phyloP scores from a whole-genome alignment of 37 sponge, comb jelly and placozoan genomes.

The Agelas oroides region DNA sequence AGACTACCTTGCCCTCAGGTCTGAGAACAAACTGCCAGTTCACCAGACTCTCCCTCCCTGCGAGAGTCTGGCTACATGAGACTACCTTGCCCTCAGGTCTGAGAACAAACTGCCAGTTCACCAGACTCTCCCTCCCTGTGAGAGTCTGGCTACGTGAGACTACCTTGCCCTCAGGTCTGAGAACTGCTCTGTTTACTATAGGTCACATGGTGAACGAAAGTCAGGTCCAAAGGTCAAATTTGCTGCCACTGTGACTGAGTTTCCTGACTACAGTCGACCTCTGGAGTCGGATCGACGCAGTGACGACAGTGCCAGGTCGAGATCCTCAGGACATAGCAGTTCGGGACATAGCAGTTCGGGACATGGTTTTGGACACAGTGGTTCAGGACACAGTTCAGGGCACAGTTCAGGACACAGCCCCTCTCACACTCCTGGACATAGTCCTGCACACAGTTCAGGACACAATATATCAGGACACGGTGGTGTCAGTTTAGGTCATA shows the following conservation, averaged over 20 bases:
- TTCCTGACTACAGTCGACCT: conserved; percentile 13
- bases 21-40: too few relatives aligned
- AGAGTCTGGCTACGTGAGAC: too few relatives aligned
- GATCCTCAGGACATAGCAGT: background rate
- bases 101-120: too few relatives aligned
- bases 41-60: too few relatives aligned
- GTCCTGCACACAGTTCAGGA: background rate
- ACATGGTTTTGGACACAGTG: background rate
- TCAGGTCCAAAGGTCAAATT: conserved; percentile 38
- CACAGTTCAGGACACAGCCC: background rate
- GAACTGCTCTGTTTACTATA: background rate
- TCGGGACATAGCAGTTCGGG: conserved; percentile 19
- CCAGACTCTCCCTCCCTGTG: too few relatives aligned
- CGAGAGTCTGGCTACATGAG: too few relatives aligned
- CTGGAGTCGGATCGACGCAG: background rate
- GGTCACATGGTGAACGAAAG: background rate
- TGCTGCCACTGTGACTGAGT: conserved; percentile 32
- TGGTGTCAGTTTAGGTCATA: too few relatives aligned
- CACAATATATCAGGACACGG: too few relatives aligned
- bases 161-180: too few relatives aligned
- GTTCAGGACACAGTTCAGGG: background rate
- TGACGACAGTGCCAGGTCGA: background rate
- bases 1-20: too few relatives aligned
- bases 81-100: too few relatives aligned
- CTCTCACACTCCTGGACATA: background rate